Evolutionary conservation across 2,888 invertebrate genomes (phyloP).

Genomic region (Caenorhabditis drosophilae): DNA sequence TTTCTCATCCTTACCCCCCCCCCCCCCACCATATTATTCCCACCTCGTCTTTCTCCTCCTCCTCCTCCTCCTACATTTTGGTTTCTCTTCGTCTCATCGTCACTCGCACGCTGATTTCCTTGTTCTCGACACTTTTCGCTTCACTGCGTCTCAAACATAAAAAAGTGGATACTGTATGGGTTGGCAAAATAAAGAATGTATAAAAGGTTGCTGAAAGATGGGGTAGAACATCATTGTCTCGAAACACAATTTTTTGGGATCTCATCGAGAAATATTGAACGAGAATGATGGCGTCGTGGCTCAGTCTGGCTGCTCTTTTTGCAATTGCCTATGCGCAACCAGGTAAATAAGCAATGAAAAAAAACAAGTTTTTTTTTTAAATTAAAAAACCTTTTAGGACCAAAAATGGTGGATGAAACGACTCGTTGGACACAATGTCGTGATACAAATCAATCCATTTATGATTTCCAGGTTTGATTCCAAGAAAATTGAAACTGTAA

Average conservation of each 20-base stretch:
- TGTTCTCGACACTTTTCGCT: too few species aligned
- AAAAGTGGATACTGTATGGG: conserved; percentile 27
- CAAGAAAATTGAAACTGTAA: neutral
- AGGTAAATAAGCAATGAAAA: conserved; percentile 16
- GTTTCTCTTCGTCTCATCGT: too few species aligned
- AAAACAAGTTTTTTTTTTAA: neutral
- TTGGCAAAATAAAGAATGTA: conserved; percentile 1
- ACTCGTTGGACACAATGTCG: conserved; percentile 65
- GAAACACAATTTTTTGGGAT: conserved; percentile 9
- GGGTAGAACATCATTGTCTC: conserved; percentile 16
- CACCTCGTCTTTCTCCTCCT: conserved; percentile 17
- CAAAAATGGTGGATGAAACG: conserved; percentile 66
- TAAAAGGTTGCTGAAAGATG: conserved; percentile 8
- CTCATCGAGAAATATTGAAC: too few species aligned
- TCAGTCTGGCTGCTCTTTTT: conserved; percentile 23
- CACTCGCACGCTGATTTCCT: too few species aligned
- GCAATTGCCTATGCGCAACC: conserved; percentile 35
- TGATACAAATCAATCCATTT: conserved; percentile 62
- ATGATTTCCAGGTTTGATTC: conserved; percentile 63
- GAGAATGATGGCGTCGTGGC: conserved; percentile 28
- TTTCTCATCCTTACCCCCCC: conserved; percentile 13
- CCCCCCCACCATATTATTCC: conserved; percentile 8
- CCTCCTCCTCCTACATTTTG: too few species aligned
- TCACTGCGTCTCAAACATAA: too few species aligned
- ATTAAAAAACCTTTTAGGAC: conserved; percentile 45